Percentiles rank a stretch among this genome's conserved stretches.
phyloP scores from a whole-genome alignment of 2,113 vertebrate genomes.

The Cyphomyrus discorhynchus region DNA sequence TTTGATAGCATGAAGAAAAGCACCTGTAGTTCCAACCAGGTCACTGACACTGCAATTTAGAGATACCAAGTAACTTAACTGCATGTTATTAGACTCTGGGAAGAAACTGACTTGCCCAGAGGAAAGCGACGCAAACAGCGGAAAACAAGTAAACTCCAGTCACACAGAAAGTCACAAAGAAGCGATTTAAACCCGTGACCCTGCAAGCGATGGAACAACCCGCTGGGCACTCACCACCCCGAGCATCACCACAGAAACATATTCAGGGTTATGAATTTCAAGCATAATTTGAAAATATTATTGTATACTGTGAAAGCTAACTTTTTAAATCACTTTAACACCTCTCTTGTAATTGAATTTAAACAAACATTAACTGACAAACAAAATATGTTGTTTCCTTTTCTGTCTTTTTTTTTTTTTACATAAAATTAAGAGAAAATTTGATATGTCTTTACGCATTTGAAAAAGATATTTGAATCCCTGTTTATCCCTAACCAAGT shows the following conservation, averaged over 20 bases:
- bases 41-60: background rate
- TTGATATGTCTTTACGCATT: background rate
- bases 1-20: background rate
- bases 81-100: background rate
- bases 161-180: background rate
- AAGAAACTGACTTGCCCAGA: background rate
- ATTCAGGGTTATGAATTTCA: background rate
- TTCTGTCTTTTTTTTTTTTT: background rate
- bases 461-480: background rate
- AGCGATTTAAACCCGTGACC: background rate
- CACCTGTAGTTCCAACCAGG: background rate
- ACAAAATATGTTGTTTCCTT: background rate
- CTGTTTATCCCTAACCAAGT: background rate
- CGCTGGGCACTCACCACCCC: background rate
- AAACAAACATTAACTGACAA: background rate
- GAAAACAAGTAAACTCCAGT: background rate
- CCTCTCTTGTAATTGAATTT: no score
- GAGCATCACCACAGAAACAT: background rate
- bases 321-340: background rate
- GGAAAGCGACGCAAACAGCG: background rate
- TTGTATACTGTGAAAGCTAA: background rate
- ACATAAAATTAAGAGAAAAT: background rate
- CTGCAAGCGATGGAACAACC: background rate
- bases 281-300: background rate
- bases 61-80: background rate